Base-by-base conservation (phyloP, 1,140 invertebrate genomes). In the Sitobion miscanthi region DNA sequence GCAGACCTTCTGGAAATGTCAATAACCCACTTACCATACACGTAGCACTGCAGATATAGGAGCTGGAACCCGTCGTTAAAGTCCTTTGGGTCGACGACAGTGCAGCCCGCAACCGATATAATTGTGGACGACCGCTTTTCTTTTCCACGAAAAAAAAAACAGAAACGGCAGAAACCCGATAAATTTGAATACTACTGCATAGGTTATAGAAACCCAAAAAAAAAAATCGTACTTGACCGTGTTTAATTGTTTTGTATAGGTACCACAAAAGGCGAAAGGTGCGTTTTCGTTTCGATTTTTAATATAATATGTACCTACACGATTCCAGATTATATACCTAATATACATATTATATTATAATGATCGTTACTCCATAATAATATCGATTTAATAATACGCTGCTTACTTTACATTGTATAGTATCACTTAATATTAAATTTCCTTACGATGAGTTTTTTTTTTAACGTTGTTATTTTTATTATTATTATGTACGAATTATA, bases 1-100 rank as follows among this genome's bases (percentile, higher is more conserved):
- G 25, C 38, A 69, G 35, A 69, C 62, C 47, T 92, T 47, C 91
- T 83, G 91, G 91, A 93, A 93, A 93, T 93, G 91, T 93, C 91
- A 93, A 93, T 93, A 93, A 93, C 91, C 91, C 91, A 93, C 91
- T 93, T 93, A 93, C 91, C 91, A 45, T 85, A 86, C 20, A 86
- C 69, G 35, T 54, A 52, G 35, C 25, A 38, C 17, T n/a, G 86
- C 86, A 88, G 47, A 52, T 85, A 30, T n/a, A 38, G 52, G 21
- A 89, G 25, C 21, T n/a, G 88, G 9, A 57, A 57, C 52, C 23
- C 47, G 87, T 85, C 52, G 35, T 49, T 20, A 30, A n/a, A 88
- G 47, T 88, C 47, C 47, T 88, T 52, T 52, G n/a, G 47, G 47
- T 57, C 88, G 21, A 35, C 35, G 52, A 89, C 35, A 54, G 35